A percentile compares a stretch with the other conserved stretches of the same genome.
Evolutionary conservation across 2,888 invertebrate genomes (phyloP).

Genomic region (Pollenia amentaria): DNA sequence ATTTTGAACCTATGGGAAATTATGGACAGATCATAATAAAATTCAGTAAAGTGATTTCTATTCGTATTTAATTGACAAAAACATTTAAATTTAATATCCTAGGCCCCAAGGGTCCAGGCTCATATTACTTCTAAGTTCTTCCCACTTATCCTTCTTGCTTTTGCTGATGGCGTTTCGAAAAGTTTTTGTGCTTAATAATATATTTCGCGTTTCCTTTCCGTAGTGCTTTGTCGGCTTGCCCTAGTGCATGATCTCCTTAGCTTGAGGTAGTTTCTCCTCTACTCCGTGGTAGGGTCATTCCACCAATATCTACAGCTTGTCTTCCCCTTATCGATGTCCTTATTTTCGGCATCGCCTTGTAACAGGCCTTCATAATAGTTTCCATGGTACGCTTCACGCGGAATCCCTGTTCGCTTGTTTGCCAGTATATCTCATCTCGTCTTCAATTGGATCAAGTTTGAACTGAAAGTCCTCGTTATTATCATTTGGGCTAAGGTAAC

Average conservation of each 20-base stretch:
- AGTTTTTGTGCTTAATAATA: background rate
- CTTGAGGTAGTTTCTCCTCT: background rate
- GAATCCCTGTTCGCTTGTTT: no score
- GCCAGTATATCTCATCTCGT: background rate
- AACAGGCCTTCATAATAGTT: background rate
- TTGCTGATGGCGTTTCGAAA: background rate
- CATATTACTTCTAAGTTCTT: background rate
- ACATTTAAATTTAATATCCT: background rate
- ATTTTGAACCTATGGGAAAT: no score
- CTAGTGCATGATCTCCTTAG: background rate
- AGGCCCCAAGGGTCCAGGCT: background rate
- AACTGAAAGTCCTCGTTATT: background rate
- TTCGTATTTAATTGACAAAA: no score
- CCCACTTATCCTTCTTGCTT: background rate
- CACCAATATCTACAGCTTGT: background rate
- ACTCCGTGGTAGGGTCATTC: background rate
- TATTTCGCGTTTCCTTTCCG: background rate
- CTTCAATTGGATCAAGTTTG: background rate
- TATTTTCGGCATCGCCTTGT: slow-evolving; percentile 4
- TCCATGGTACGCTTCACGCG: background rate
- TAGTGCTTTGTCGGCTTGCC: background rate
- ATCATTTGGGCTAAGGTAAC: background rate
- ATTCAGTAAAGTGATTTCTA: no score
- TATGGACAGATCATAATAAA: no score
- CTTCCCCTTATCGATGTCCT: background rate